Evolutionary conservation across 2,888 invertebrate species (phyloP), one percentile per base, ranked within the genome.

Genomic region (Ectemnius lituratus): DNA sequence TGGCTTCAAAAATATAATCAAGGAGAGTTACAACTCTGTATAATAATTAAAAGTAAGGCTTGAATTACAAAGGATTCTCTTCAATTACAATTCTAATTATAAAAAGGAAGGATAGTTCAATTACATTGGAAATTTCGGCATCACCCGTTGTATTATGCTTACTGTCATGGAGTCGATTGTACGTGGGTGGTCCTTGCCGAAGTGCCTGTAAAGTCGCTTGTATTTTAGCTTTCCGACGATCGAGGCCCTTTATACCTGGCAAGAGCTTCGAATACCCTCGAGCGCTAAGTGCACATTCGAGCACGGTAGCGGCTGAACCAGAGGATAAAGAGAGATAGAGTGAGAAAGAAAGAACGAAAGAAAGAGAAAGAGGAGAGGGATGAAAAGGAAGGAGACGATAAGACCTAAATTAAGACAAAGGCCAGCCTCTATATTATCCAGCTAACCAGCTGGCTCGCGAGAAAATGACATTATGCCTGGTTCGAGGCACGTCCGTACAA

Each of bases 101-200:
- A n/a, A n/a, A n/a, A n/a, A n/a, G n/a, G n/a, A n/a, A n/a, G n/a
- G n/a, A n/a, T n/a, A n/a, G n/a, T n/a, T n/a, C n/a, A 37, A 37
- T 37, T 37, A 37, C 37, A 4, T 6, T 6, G 1, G 0, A 16
- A 16, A 14, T 52, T 52, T 52, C 5, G 52, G 52, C 16, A 52
- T 8, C 14, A 52, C 14, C 52, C 52, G 52, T 5, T 52, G 52
- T 5, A 52, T 11, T 16, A 52, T 14, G 52, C 52, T 6, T 52
- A 58, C 58, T 8, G 18, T 58, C 8, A 58, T 20, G 6, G 18
- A 18, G 58, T 58, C 58, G 14, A 20, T 13, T 60, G 61, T 37
- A 62, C 66, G 70, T 70, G 74, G 74, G 67, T 60, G 66, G 62
- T 70, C 56, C 20, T 56, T 20, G 4, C 62, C 18, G 49, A 61